Evolutionary conservation across 1,140 invertebrate species (phyloP), one percentile per base, ranked within the genome.

Genomic region (Aphelinus atriplicis): DNA sequence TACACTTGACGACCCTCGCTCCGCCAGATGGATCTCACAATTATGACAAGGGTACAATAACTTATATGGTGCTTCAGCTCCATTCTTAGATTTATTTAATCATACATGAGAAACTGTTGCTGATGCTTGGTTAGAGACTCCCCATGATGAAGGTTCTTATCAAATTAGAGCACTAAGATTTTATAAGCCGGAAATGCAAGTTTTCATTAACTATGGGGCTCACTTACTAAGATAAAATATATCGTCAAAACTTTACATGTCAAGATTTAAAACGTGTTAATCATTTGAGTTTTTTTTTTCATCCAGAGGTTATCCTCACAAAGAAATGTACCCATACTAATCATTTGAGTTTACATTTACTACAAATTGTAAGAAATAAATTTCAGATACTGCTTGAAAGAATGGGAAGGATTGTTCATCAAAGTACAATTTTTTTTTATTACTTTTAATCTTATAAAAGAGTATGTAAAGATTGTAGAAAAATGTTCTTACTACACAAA

Each of bases 81-180:
- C 95, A 2, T 93, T 92, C 78, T 83, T 96, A 43, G 95, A 96
- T 86, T 88, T 96, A 73, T 90, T 95, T 68, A 96, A 96, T 89
- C 95, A 96, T 84, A 89, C 89, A 9, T 81, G 86, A 73, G 73
- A 86, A 48, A 90, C 91, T 55, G 84, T 83, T 71, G 90, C 91
- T 2, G 80, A 84, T 7, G 90, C 90, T 48, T 84, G 88, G 64
- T 81, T 91, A 57, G 83, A 89, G 73, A 88, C 78, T 78, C 75
- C 85, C 56, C 78, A 76, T 63, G 57, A 86, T 2, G 77, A 87
- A 7, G 82, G 88, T 70, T 84, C 87, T 51, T 92, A 91, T 85
- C 85, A 89, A 77, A 92, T 93, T 75, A 80, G 80, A 73, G 90
- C 91, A 1, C 77, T 83, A 51, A 84, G 78, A 51, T 73, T 80